A percentile compares a stretch with the other conserved stretches of the same genome.
phyloP scores from a whole-genome alignment of 1,140 invertebrate genomes.

The Hylyphantes graminicola region DNA sequence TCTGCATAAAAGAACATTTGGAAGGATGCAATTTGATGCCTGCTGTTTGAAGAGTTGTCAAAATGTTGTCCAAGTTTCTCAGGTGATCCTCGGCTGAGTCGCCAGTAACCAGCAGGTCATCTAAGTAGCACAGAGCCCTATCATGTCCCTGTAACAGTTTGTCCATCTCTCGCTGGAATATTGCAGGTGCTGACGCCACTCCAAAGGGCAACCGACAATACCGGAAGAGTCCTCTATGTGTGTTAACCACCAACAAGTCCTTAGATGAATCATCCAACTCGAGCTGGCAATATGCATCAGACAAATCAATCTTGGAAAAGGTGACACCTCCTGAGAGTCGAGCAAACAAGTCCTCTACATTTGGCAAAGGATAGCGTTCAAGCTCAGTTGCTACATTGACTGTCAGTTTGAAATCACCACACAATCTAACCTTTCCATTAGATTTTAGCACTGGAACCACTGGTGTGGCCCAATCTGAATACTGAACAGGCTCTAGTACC shows the following conservation, averaged over 20 bases:
- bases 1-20: conserved; percentile 18
- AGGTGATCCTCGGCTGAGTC: neutral
- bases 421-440: conserved; percentile 66
- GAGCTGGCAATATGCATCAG: conserved; percentile 8
- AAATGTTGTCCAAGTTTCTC: neutral
- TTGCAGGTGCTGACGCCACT: neutral
- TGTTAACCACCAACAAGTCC: conserved; percentile 4
- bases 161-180: conserved; percentile 20
- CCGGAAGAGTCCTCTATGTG: neutral
- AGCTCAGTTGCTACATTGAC: neutral
- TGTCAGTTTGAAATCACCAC: conserved; percentile 65
- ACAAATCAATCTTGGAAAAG: conserved; percentile 15
- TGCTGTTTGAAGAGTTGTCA: neutral
- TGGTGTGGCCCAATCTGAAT: conserved; percentile 67
- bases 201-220: neutral
- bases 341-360: conserved; percentile 7
- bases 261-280: conserved; percentile 12
- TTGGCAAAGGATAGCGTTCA: conserved; percentile 17
- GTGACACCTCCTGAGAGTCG: neutral
- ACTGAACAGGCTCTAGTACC: conserved; percentile 63
- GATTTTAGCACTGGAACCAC: conserved; percentile 68
- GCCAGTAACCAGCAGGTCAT: conserved; percentile 17
- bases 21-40: neutral
- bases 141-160: conserved; percentile 62
- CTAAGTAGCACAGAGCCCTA: conserved; percentile 7